Evolutionary conservation across 92 coral and sea anemone genomes (phyloP), one percentile per base, ranked within the genome.

Genomic region (Pocillopora grandis): DNA sequence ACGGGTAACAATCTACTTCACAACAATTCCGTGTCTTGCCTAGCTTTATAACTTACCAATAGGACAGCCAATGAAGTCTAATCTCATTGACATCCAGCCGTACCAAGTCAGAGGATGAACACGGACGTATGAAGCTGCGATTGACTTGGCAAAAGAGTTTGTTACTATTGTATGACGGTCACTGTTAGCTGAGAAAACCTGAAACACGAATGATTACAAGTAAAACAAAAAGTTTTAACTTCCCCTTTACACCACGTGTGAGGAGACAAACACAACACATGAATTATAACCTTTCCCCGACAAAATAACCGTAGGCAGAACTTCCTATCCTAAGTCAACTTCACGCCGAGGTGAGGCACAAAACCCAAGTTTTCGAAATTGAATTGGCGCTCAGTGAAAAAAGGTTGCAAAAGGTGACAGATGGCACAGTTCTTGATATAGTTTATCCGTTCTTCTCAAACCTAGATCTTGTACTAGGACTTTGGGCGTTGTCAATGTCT

Each of bases 71-170:
- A 82, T 90, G 75, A 96, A 88, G 78, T 96, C 98, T 37, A 94
- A 81, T 86, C 98, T 90, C 96, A 96, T 87, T 18, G 98, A 91
- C 8, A 93, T 86, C 78, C 89, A 90, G 2, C 87, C 82, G n/a
- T 90, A 79, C 98, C 98, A 96, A 23, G 91, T 81, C 59, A 74
- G 58, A 0, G 98, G 98, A 76, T 90, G 87, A 59, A 96, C 74
- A 57, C 98, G 95, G 81, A 96, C 77, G 74, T 92, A 90, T 14
- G 93, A 89, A 18, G 98, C 96, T 52, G 88, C 75, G 88, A 96
- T 85, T 27, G 96, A 90, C 57, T 90, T 87, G 76, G 89, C 83
- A 15, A 92, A 86, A 58, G 87, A 80, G 88, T 94, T 90, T 20
- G 86, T 85, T 19, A 90, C 90, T 58, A 91, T 88, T 62, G 87